A percentile compares a stretch with the other conserved stretches of the same genome.
phyloP scores from a whole-genome alignment of 1,140 invertebrate species.

The Bombus impatiens region DNA sequence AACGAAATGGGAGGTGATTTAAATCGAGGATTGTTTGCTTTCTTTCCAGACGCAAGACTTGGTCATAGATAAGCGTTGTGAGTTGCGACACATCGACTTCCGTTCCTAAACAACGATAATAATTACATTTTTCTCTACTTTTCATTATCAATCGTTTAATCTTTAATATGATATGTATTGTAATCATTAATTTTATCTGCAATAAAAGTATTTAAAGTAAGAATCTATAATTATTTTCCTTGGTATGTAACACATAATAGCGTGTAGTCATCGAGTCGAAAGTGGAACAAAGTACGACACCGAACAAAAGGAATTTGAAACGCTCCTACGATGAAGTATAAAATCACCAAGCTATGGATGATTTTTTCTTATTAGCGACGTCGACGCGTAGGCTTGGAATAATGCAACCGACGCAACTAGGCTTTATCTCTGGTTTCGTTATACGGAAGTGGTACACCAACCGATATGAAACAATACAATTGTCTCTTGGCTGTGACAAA shows the following conservation, averaged over 20 bases:
- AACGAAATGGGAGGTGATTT: not conserved
- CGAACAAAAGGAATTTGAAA: not conserved
- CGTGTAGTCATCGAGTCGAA: not conserved
- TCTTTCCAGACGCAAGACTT: not conserved
- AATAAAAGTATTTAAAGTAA: not conserved
- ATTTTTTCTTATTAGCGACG: slow-evolving; percentile 21
- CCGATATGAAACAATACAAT: slow-evolving; percentile 51
- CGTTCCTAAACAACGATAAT: not conserved
- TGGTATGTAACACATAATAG: not conserved
- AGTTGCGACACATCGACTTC: not conserved
- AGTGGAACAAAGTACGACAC: not conserved
- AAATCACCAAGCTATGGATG: not conserved
- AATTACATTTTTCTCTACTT: not conserved
- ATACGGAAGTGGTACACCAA: slow-evolving; percentile 45
- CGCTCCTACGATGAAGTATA: not conserved
- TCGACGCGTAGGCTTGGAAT: slow-evolving; percentile 15
- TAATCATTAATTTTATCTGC: not conserved
- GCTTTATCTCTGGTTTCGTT: slow-evolving; percentile 40
- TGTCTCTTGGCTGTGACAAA: slow-evolving; percentile 21
- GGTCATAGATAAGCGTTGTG: not conserved
- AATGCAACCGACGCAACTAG: slow-evolving; percentile 27
- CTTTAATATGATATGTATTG: not conserved
- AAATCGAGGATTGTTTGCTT: not conserved
- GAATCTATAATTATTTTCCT: not conserved
- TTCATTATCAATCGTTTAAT: not conserved